A percentile compares a stretch with the other conserved stretches of the same genome.
These are phyloP conservation scores for Piliocolobus tephrosceles DNA, from an alignment of 2,113 vertebrate genomes.

Conservation along the genomic window DNA sequence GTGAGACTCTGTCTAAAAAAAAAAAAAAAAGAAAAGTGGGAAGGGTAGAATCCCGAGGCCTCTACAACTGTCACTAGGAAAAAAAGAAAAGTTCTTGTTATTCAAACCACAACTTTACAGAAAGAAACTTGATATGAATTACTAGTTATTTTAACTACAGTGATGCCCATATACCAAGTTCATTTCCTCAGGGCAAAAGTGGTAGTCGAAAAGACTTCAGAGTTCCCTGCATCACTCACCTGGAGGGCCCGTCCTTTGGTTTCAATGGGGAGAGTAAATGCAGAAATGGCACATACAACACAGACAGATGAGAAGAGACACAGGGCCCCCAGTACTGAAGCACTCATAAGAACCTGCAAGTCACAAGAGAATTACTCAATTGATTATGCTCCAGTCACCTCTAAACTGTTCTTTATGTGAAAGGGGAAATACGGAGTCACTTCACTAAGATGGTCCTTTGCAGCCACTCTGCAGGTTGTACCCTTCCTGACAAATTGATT, in stretches of 20 bases:
- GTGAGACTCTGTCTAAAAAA: too few relatives aligned
- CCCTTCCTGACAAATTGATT: background rate
- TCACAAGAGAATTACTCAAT: background rate
- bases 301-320: constrained; percentile 90
- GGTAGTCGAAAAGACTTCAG: background rate
- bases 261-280: constrained; percentile 92
- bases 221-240: constrained; percentile 81
- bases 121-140: background rate
- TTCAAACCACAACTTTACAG: background rate
- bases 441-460: background rate
- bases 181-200: background rate
- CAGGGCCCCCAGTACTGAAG: constrained; percentile 89
- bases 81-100: background rate
- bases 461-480: background rate
- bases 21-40: too few relatives aligned
- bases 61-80: background rate
- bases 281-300: constrained; percentile 87
- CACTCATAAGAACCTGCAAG: constrained; percentile 91
- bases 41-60: background rate
- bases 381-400: background rate
- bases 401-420: background rate
- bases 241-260: constrained; percentile 93
- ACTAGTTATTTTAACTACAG: background rate
- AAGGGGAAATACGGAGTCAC: background rate
- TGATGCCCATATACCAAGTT: background rate